Evolutionary conservation across 2,797 vertebrate species (phyloP), one percentile per base, ranked within the genome.

Genomic region (Sebastes iracundus): DNA sequence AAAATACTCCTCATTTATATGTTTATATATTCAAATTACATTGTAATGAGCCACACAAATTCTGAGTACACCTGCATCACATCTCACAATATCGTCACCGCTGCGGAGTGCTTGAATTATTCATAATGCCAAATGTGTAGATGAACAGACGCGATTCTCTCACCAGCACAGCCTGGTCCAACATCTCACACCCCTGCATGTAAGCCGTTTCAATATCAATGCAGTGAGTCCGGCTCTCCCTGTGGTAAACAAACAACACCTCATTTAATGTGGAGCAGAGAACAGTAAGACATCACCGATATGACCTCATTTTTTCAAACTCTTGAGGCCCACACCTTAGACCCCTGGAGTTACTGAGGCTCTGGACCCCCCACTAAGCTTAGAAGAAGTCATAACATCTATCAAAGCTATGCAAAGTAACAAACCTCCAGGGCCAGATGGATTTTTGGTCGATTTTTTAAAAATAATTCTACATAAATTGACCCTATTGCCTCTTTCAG

Each of bases 151-250:
- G 9, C 2, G 11, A 49, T 3, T 68, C 49, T 77, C 97, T 95
- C 93, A 98, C 98, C 97, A 97, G 94, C 69, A 98, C 97, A 0
- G 97, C 97, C 89, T 98, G 97, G 93, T 99, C 97, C 95, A 99
- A 90, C 87, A 97, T 97, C 94, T 98, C 96, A 80, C 98, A 99
- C 56, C 98, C 98, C 88, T 98, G 97, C 81, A 96, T 92, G 59
- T 99, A 98, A 0, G 98, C 98, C 0, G 97, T 98, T 92, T 99
- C 98, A 33, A 99, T 97, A 86, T 99, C 98, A 28, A 99, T 98
- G 93, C 97, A 99, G 93, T 99, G 97, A 1, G 96, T 97, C 12
- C 97, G 95, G 91, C 97, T 97, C 92, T 98, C 98, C 90, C 98
- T 99, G 91, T 2, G 0, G 42, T 59, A 53, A 62, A 71, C 87